A percentile compares a stretch with the other conserved stretches of the same genome.
phyloP scores from a whole-genome alignment of 2,797 vertebrate genomes.

The Chaetophractus vellerosus region DNA sequence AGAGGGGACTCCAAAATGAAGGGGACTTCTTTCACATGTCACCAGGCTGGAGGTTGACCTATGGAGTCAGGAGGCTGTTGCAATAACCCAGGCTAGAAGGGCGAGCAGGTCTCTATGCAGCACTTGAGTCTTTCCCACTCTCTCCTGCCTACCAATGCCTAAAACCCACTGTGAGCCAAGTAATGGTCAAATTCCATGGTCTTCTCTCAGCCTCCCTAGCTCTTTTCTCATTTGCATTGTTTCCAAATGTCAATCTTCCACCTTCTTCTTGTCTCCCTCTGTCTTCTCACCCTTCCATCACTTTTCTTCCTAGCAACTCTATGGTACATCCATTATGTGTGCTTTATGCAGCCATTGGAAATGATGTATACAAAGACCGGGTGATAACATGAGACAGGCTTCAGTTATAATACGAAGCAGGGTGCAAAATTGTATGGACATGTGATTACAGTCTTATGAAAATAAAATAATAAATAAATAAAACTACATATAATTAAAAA shows the following conservation, averaged over 20 bases:
- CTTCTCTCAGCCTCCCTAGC: neutral
- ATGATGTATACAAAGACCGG: neutral
- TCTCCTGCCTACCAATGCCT: neutral
- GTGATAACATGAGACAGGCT: neutral
- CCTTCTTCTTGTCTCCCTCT: neutral
- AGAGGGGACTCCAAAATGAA: neutral
- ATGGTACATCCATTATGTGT: neutral
- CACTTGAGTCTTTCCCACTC: neutral
- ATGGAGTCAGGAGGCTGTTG: neutral
- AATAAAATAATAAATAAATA: neutral
- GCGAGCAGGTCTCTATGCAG: neutral
- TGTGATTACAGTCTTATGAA: neutral
- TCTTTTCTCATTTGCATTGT: neutral
- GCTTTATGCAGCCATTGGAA: constrained; percentile 10
- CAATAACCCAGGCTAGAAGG: neutral
- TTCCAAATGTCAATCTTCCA: neutral
- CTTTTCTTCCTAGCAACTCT: neutral
- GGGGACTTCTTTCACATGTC: neutral
- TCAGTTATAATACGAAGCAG: neutral
- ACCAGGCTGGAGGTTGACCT: neutral
- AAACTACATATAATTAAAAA: neutral
- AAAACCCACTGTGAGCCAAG: neutral
- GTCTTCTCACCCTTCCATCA: neutral
- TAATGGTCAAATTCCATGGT: neutral
- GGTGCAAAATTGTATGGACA: neutral